These are phyloP conservation scores for Labeo rohita DNA, from an alignment of 2,113 vertebrate species.

Conservation along the genomic window DNA sequence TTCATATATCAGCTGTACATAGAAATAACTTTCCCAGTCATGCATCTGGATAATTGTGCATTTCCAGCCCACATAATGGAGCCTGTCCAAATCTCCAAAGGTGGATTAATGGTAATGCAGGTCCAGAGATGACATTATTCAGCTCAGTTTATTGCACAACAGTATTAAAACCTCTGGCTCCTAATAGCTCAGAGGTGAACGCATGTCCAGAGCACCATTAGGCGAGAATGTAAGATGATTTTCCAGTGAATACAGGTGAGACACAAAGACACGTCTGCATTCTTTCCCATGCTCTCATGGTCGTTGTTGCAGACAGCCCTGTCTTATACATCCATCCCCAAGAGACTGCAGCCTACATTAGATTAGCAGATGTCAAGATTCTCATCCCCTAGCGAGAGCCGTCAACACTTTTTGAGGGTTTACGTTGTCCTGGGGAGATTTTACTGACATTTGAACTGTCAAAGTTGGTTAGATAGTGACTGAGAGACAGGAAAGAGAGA, in stretches of 20 bases:
- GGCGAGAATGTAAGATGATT: not conserved
- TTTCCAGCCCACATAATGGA: constrained; percentile 2
- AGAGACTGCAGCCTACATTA: constrained; percentile 40
- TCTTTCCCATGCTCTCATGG: constrained; percentile 27
- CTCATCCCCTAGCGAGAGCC: constrained; percentile 18
- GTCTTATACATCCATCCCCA: constrained; percentile 11
- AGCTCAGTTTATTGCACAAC: constrained; percentile 3
- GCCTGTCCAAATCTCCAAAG: not conserved
- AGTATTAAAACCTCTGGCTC: not conserved
- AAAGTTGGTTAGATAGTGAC: not conserved
- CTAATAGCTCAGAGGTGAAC: not conserved
- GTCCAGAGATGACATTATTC: not conserved
- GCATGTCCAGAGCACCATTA: not conserved
- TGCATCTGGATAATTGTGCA: constrained; percentile 35
- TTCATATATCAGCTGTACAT: not conserved
- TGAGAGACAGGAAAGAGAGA: not conserved
- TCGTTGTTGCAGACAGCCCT: not conserved
- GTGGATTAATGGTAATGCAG: not conserved
- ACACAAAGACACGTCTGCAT: not conserved
- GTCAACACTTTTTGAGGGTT: not conserved
- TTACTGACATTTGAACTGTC: constrained; percentile 6
- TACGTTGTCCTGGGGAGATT: not conserved
- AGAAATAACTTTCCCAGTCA: constrained; percentile 14
- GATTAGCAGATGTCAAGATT: constrained; percentile 44
- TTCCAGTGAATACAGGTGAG: not conserved